Evolutionary conservation across 2,888 invertebrate species (phyloP).

Genomic region (Phania funesta): DNA sequence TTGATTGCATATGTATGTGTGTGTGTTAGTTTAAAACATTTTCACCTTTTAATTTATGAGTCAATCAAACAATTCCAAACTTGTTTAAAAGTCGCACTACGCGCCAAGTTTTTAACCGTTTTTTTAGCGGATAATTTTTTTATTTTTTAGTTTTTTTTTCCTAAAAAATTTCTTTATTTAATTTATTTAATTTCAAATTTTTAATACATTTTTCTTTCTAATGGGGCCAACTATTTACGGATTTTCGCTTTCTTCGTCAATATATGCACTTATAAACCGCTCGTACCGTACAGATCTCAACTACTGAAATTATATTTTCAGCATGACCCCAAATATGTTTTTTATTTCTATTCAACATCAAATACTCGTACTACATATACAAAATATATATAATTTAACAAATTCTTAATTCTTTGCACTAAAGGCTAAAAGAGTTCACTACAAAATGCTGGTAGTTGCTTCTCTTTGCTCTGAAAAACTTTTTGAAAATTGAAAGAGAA

Average conservation of each 20-base stretch:
- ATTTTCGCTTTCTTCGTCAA: constrained; percentile 56
- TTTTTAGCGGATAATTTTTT: neutral
- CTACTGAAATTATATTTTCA: constrained; percentile 62
- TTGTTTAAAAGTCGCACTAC: constrained; percentile 33
- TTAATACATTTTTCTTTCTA: constrained; percentile 6
- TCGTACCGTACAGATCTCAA: constrained; percentile 65
- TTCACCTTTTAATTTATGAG: constrained; percentile 65
- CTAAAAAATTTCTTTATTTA: neutral
- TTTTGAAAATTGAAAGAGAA: constrained; percentile 37
- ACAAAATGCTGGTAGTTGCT: constrained; percentile 25
- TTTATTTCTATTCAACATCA: constrained; percentile 47
- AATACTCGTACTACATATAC: constrained; percentile 1
- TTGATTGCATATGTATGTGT: neutral
- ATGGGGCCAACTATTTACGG: constrained; percentile 33
- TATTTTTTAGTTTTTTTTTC: neutral
- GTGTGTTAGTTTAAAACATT: constrained; percentile 10
- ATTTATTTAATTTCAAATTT: neutral
- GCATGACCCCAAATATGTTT: constrained; percentile 67
- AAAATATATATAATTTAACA: constrained; percentile 28
- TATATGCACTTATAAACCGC: constrained; percentile 46
- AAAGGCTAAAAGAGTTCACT: constrained; percentile 23
- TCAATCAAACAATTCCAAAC: constrained; percentile 33
- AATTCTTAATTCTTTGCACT: constrained; percentile 47
- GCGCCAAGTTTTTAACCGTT: neutral
- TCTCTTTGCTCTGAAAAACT: constrained; percentile 35